Evolutionary conservation across 2,113 vertebrate genomes (phyloP), one percentile per base, ranked within the genome.

Genomic region (Periophthalmus modestus): DNA sequence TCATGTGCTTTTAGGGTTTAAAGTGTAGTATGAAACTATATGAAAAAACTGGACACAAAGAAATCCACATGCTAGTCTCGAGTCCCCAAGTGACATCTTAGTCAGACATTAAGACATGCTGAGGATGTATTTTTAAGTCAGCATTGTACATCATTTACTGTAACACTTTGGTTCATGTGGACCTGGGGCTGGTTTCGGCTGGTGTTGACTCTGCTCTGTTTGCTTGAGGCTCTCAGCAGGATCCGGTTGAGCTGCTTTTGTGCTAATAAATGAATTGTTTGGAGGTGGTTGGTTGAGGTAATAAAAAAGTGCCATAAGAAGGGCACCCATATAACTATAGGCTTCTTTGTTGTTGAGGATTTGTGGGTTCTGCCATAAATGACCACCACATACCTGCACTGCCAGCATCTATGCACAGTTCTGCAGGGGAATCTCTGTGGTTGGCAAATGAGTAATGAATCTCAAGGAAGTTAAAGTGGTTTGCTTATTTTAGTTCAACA

Each of bases 161-260:
- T 39, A 63, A 34, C 23, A 63, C 62, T 74, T n/a, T 66, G 61
- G 19, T 75, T 61, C 59, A 36, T 2, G 55, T n/a, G 65, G 34
- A 66, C 23, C 0, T 57, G 61, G 48, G 59, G 80, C 62, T 73
- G 67, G 79, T 81, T 80, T 73, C 18, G 2, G 62, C 58, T 74
- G 5, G 11, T 73, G 71, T 68, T 89, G 82, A 76, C 62, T 85
- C 68, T 78, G 57, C 69, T 78, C 50, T 82, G 79, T 86, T 88
- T 74, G 88, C 90, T 90, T 74, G 82, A 67, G 89, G 91, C 89
- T 87, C 62, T 77, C 3, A 63, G 39, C 55, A 48, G 77, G 83
- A 91, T 88, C 93, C 83, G 68, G 92, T 88, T 91, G 79, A 88
- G 54, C 92, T 77, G 81, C 91, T 92, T 92, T 87, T 80, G 57